Evolutionary conservation across 1,140 invertebrate genomes (phyloP).

Genomic region (Copidosoma floridanum): DNA sequence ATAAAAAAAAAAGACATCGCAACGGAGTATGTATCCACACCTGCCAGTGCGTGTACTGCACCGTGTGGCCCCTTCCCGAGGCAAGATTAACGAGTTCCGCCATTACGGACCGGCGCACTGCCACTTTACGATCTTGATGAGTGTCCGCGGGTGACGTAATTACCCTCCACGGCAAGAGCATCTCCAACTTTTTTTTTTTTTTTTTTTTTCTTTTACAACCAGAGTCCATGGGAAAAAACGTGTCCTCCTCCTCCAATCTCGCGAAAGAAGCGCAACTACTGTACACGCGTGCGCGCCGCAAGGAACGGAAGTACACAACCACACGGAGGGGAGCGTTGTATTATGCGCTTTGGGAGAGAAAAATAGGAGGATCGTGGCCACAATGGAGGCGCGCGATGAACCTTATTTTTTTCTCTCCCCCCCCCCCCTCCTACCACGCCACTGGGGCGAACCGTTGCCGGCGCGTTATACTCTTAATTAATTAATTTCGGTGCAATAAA

Average conservation of each 20-base stretch:
- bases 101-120: constrained; percentile 22
- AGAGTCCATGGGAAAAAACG: constrained; percentile 1
- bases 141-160: constrained; percentile 24
- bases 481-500: constrained; percentile 11
- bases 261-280: neutral
- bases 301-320: neutral
- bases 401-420: too few species aligned
- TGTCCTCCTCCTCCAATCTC: neutral
- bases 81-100: constrained; percentile 18
- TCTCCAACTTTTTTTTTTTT: too few species aligned
- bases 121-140: constrained; percentile 23
- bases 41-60: too few species aligned
- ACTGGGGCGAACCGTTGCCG: too few species aligned
- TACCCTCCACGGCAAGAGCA: too few species aligned
- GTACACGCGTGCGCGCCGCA: neutral
- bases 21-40: too few species aligned
- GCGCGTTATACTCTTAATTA: constrained; percentile 5
- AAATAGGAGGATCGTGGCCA: neutral
- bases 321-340: neutral
- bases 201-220: constrained; percentile 3
- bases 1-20: neutral
- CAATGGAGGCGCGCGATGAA: neutral
- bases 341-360: neutral
- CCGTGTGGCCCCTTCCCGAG: too few species aligned
- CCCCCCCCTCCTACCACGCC: too few species aligned